These are phyloP conservation scores for Elegia similella DNA, from an alignment of 2,888 invertebrate species.

Conservation along the genomic window DNA sequence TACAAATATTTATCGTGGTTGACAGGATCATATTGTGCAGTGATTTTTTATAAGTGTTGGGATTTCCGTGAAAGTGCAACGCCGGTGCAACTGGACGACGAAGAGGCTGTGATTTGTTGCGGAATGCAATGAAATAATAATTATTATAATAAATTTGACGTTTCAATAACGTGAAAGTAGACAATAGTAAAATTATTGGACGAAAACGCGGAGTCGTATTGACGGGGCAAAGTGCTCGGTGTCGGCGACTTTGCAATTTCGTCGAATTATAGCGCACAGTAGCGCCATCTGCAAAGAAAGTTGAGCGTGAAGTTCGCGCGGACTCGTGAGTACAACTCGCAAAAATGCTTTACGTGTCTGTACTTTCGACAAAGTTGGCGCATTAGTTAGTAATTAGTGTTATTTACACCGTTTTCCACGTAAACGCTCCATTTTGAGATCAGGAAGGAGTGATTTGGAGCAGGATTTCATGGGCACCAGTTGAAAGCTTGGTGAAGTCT, in stretches of 20 bases:
- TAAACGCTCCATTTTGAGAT: neutral
- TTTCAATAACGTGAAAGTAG: constrained; percentile 62
- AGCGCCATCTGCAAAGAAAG: constrained; percentile 64
- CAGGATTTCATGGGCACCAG: constrained; percentile 34
- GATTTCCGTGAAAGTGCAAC: constrained; percentile 52
- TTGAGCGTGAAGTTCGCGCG: constrained; percentile 57
- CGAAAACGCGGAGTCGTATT: constrained; percentile 42
- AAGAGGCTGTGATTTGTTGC: constrained; percentile 56
- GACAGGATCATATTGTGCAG: constrained; percentile 53
- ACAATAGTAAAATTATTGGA: constrained; percentile 48
- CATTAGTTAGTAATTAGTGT: constrained; percentile 44
- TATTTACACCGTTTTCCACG: constrained; percentile 21
- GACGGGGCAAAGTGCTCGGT: constrained; percentile 33
- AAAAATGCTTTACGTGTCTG: constrained; percentile 73
- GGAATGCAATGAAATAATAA: constrained; percentile 45
- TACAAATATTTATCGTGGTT: constrained; percentile 43
- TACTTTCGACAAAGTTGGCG: constrained; percentile 61
- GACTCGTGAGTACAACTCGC: constrained; percentile 51
- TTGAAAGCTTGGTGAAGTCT: constrained; percentile 40
- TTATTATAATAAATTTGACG: constrained; percentile 54
- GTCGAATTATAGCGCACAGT: constrained; percentile 40
- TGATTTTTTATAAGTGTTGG: constrained; percentile 54
- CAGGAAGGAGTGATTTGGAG: constrained; percentile 15
- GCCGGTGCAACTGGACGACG: constrained; percentile 39
- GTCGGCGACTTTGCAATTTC: constrained; percentile 44